A percentile compares a stretch with the other conserved stretches of the same genome.
Evolutionary conservation across 2,113 vertebrate species (phyloP).

Genomic region (Condylura cristata): DNA sequence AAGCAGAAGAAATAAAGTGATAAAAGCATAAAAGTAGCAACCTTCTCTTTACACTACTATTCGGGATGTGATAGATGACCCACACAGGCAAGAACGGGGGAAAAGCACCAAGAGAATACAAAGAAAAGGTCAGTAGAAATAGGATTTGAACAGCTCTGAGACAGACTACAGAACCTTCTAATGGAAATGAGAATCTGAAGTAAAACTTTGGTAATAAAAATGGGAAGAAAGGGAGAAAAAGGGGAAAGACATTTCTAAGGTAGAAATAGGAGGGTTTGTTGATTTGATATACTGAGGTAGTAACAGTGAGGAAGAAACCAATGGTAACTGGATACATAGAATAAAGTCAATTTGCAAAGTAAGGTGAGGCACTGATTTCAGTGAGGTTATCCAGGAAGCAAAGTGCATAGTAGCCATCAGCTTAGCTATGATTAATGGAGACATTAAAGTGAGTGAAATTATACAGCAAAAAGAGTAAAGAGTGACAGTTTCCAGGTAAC

Average conservation of each 20-base stretch:
- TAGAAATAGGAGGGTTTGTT: background rate
- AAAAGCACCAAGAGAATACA: background rate
- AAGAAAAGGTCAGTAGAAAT: conserved; percentile 26
- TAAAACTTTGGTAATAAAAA: background rate
- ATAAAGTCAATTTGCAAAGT: background rate
- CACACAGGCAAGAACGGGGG: background rate
- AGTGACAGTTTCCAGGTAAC: no score
- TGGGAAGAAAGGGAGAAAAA: background rate
- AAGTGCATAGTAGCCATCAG: background rate
- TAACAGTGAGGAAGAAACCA: background rate
- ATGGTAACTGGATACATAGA: background rate
- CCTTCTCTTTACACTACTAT: background rate
- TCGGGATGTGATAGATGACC: background rate
- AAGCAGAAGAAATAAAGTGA: background rate
- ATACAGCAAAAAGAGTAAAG: background rate
- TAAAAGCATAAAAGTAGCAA: background rate
- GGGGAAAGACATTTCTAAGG: background rate
- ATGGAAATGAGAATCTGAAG: conserved; percentile 10
- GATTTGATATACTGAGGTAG: background rate
- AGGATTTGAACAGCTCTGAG: background rate
- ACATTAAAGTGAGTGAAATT: background rate
- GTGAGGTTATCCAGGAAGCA: background rate
- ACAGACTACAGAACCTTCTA: background rate
- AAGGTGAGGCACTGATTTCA: background rate
- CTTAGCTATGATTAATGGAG: background rate